These are phyloP conservation scores for Coturnix japonica DNA, from an alignment of 2,113 vertebrate genomes.

Conservation along the genomic window DNA sequence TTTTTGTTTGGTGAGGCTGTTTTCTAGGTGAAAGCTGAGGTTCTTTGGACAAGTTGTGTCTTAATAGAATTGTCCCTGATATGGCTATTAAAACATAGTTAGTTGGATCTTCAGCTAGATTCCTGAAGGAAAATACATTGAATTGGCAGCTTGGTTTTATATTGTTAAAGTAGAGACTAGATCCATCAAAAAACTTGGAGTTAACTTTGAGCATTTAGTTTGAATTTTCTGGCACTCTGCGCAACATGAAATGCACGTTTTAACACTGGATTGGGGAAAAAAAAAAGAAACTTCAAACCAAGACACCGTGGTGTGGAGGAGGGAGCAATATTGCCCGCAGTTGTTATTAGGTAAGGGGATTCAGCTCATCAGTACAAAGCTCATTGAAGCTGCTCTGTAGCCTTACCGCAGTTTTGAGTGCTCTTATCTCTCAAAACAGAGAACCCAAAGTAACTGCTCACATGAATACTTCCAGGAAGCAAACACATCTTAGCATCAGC, in stretches of 20 bases:
- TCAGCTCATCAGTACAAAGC: not conserved
- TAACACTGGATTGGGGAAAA: not conserved
- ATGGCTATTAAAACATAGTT: not conserved
- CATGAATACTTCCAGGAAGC: not conserved
- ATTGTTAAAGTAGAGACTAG: not conserved
- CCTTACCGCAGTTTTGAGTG: not conserved
- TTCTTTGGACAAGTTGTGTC: not conserved
- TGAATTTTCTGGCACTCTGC: not conserved
- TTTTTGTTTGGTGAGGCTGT: not conserved
- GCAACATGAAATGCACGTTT: not conserved
- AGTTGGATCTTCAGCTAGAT: not conserved
- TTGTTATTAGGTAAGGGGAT: not conserved
- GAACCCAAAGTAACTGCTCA: not conserved
- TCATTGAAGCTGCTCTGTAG: not conserved
- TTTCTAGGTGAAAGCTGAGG: not conserved
- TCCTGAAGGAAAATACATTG: not conserved
- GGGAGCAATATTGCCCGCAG: not conserved
- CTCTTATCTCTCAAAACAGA: not conserved
- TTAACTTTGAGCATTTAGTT: not conserved
- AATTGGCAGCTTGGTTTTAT: not conserved
- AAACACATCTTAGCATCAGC: not conserved
- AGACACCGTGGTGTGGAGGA: not conserved
- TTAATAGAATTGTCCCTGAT: not conserved
- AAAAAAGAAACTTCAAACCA: not conserved
- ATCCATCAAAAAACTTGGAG: accelerated